Base-by-base conservation (phyloP, 2,888 invertebrate species). In the Ariolimax columbianus region DNA sequence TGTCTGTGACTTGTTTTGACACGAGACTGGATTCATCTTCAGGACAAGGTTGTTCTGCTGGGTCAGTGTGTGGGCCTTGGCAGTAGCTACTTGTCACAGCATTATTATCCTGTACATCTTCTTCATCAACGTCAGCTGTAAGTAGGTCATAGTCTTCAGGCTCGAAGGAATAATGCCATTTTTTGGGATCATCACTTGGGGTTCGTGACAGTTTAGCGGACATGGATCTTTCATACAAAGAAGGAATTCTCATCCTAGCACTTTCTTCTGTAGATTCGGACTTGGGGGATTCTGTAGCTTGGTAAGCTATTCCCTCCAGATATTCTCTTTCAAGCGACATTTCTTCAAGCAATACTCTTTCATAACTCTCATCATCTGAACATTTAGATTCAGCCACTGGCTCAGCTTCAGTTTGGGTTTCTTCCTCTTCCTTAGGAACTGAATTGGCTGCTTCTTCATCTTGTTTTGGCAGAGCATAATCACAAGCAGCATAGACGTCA, bases 191-290 rank as follows among this genome's bases (percentile, higher is more conserved):
- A 72, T 84, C 84, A 79, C 84, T 84, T 1, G n/a, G 30, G 33
- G 78, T 83, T 33, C 87, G 80, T 11, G 88, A 88, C 55, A 87
- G 77, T 33, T 70, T 68, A 23, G 87, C 87, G 17, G 88, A 87
- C 86, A 87, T 84, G 73, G 87, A 86, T 73, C 87, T 83, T 36
- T 86, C 83, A 72, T 88, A 87, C 19, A 87, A 72, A 47, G 86
- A 86, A 26, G 88, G 86, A 47, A 88, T 83, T 33, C 86, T 68
- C 26, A 43, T 55, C 72, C 59, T 86, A 4, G 30, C 11, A 14
- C 3, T 17, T 23, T 33, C 30, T 36, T 51, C 47, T 14, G 63
- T 4, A 40, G 63, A 33, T 43, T 43, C 47, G 23, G 43, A n/a
- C 43, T 36, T 77, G 72, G 36, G 38, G 38, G 26, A 14, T 38